Percentiles rank a stretch among this genome's conserved stretches.
phyloP scores from a whole-genome alignment of 2,797 vertebrate species.

The Potorous gilbertii region DNA sequence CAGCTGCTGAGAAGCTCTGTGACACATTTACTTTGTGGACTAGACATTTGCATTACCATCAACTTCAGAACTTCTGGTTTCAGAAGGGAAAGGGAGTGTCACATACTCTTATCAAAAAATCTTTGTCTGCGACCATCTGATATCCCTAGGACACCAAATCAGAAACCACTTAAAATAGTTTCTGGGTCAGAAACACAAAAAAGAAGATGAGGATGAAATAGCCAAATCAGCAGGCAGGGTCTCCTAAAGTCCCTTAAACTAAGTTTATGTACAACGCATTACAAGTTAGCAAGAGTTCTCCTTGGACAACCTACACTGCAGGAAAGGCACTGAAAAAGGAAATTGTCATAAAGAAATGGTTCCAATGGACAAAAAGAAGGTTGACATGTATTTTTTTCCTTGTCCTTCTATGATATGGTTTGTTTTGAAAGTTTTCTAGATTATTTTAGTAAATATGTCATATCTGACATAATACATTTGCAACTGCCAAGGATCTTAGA shows the following conservation, averaged over 20 bases:
- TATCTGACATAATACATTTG: background rate
- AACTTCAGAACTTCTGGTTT: conserved; percentile 75
- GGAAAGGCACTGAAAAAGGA: conserved; percentile 57
- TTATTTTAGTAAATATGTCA: background rate
- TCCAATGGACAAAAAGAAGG: conserved; percentile 32
- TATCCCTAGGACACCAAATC: conserved; percentile 78
- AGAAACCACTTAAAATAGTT: conserved; percentile 82
- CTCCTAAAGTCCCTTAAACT: conserved; percentile 78
- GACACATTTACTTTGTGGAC: conserved; percentile 79
- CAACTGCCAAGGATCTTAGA: background rate
- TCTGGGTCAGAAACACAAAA: conserved; percentile 82
- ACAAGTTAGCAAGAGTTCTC: conserved; percentile 70
- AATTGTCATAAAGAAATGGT: conserved; percentile 66
- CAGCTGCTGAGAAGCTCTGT: conserved; percentile 69
- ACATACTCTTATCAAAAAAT: conserved; percentile 79
- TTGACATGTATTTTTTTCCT: background rate
- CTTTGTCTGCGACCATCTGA: conserved; percentile 80
- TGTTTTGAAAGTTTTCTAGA: background rate
- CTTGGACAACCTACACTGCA: conserved; percentile 66
- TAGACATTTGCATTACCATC: conserved; percentile 80
- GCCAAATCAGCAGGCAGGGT: conserved; percentile 77
- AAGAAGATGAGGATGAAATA: conserved; percentile 77
- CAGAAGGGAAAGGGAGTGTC: conserved; percentile 77
- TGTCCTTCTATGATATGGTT: background rate
- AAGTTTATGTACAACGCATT: conserved; percentile 74